Percentiles rank a stretch among this genome's conserved stretches.
These are phyloP conservation scores for Sylvicola cinctus DNA, from an alignment of 2,888 invertebrate species.

Conservation along the genomic window DNA sequence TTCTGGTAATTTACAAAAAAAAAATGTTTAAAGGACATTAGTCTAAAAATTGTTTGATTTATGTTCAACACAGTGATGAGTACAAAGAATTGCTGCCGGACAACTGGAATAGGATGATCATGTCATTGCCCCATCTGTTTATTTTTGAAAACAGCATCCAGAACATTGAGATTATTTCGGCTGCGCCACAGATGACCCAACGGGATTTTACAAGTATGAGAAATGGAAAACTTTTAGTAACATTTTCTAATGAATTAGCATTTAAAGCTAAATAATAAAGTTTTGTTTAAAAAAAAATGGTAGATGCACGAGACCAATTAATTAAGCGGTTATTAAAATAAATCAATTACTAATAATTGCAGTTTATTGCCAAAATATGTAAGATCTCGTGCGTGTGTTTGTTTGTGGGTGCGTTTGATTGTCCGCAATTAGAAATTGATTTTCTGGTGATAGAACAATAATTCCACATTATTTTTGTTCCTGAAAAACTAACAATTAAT, in stretches of 20 bases:
- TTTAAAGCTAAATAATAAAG: too few species aligned
- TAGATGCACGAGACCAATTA: background rate
- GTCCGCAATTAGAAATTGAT: too few species aligned
- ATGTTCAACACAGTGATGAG: slow-evolving; percentile 33
- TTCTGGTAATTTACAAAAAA: slow-evolving; percentile 25
- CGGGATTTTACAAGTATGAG: background rate
- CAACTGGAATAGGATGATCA: slow-evolving; percentile 43
- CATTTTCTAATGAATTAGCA: too few species aligned
- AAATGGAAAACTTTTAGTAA: too few species aligned
- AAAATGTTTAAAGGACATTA: background rate
- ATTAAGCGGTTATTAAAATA: background rate
- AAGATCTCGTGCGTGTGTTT: too few species aligned
- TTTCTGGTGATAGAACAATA: too few species aligned
- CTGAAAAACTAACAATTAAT: too few species aligned
- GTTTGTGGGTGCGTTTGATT: too few species aligned
- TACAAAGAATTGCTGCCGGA: slow-evolving; percentile 41
- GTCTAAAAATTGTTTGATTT: too few species aligned
- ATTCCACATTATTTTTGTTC: too few species aligned
- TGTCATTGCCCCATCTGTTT: slow-evolving; percentile 31
- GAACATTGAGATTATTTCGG: slow-evolving; percentile 17
- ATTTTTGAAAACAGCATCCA: slow-evolving; percentile 18
- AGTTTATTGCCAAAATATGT: too few species aligned
- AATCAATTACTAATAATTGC: too few species aligned
- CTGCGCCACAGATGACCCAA: slow-evolving; percentile 10
- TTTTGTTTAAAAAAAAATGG: slow-evolving; percentile 1